A percentile compares a stretch with the other conserved stretches of the same genome.
Conservation (phyloP, 1,140 invertebrate genomes). For the Drosophila micromelanica region DNA sequence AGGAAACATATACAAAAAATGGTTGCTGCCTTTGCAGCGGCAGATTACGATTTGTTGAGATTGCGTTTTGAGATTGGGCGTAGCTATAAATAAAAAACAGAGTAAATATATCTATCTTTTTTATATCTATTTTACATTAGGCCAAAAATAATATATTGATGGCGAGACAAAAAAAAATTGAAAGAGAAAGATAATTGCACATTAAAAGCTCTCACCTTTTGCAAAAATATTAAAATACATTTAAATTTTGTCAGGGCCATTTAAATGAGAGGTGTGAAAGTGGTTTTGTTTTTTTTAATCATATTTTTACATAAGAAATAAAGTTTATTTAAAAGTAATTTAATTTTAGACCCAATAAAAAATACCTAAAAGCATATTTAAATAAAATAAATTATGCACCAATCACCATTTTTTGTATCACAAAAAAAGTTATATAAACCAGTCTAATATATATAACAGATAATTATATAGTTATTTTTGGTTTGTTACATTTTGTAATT, state of each 20-base stretch:
- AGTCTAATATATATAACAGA: too few species aligned
- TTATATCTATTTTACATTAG: background rate
- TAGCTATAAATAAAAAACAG: slow-evolving; percentile 4
- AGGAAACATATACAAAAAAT: slow-evolving; percentile 12
- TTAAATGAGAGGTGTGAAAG: slow-evolving; percentile 5
- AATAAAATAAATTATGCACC: too few species aligned
- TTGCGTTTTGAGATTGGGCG: slow-evolving; percentile 28
- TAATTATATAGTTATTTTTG: too few species aligned
- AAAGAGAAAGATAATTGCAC: slow-evolving; percentile 36
- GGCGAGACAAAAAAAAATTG: background rate
- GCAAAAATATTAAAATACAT: background rate
- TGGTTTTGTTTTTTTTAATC: background rate
- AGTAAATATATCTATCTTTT: background rate
- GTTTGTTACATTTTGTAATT: background rate
- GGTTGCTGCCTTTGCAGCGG: slow-evolving; percentile 9
- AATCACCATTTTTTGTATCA: too few species aligned
- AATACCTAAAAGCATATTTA: too few species aligned
- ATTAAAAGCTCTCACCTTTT: slow-evolving; percentile 3
- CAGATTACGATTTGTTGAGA: slow-evolving; percentile 47
- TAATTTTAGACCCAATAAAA: too few species aligned
- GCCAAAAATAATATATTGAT: slow-evolving; percentile 15
- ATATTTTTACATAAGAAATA: background rate
- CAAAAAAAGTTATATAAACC: too few species aligned
- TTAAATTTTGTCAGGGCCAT: background rate
- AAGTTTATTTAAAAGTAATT: too few species aligned